A percentile compares a stretch with the other conserved stretches of the same genome.
These are phyloP conservation scores for Aphelenchoides fujianensis DNA, from an alignment of 1,140 invertebrate species.

Conservation along the genomic window DNA sequence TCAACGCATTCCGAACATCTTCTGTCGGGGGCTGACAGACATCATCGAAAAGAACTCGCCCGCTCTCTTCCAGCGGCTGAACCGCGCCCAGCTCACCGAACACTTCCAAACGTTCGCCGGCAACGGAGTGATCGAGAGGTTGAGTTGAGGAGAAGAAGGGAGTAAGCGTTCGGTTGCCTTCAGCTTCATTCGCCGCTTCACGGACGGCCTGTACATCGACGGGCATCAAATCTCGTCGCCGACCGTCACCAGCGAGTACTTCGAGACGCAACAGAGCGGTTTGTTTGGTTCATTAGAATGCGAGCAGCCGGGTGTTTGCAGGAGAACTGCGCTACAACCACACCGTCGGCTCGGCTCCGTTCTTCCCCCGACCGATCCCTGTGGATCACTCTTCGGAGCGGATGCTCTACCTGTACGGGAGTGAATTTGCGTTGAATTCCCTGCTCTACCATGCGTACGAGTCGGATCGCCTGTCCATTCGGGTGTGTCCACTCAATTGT, in stretches of 20 bases:
- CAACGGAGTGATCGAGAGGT: constrained; percentile 53
- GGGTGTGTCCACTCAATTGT: constrained; percentile 33
- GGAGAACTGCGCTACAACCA: constrained; percentile 55
- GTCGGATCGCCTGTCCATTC: constrained; percentile 50
- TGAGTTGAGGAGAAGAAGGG: constrained; percentile 11
- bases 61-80: constrained; percentile 46
- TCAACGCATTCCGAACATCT: constrained; percentile 52
- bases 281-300: too few species aligned
- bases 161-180: constrained; percentile 5
- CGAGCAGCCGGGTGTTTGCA: too few species aligned
- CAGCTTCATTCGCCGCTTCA: constrained; percentile 55
- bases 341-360: constrained; percentile 39
- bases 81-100: constrained; percentile 45
- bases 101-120: constrained; percentile 49
- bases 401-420: constrained; percentile 61
- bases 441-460: constrained; percentile 61
- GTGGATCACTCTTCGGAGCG: constrained; percentile 48
- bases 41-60: constrained; percentile 61
- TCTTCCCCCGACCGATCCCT: constrained; percentile 51
- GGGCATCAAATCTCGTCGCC: constrained; percentile 55
- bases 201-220: constrained; percentile 57
- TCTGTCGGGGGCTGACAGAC: constrained; percentile 50
- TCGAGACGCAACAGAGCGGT: constrained; percentile 61
- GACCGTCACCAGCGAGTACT: constrained; percentile 57
- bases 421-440: constrained; percentile 60